Base-by-base conservation (phyloP, 2,888 invertebrate genomes). In the Cantharis lateralis region DNA sequence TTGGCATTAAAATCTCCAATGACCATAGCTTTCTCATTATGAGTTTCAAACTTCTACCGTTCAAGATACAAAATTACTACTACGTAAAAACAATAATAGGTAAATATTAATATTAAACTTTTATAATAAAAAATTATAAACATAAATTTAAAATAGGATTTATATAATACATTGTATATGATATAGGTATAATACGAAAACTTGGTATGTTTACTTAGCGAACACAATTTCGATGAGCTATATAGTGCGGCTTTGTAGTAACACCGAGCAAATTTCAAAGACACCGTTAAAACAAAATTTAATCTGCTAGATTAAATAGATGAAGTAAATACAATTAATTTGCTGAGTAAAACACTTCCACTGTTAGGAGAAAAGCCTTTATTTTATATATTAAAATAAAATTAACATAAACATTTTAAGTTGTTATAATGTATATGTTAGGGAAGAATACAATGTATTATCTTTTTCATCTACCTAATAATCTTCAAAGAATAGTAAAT, bases 261-360 rank as follows among this genome's bases (percentile, higher is more conserved):
- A 72, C 75, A 77, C 78, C 74, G 75, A 78, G 75, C 74, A 79
- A 80, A 79, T 81, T 78, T 71, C 80, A 78, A 79, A 78, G 79
- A 78, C 80, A 79, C 75, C 78, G 68, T 75, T 72, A 80, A 80
- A 79, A 79, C 76, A 78, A 79, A 79, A 80, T 80, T 79, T 80
- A 80, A 81, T 81, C 78, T 81, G 69, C 68, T 61, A 79, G 78
- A 80, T 77, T 78, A 81, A 81, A 81, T 78, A 78, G 75, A 79
- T 79, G 78, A 76, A 78, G 75, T 70, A 81, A 81, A 81, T 77
- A 81, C 75, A 75, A 70, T 77, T 77, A 77, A 74, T 74, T 74
- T 74, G 28, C 68, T 63, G 26, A 68, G 68, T 61, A 63, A 68
- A n/a, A 71, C 68, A 32, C 66, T 70, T 69, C 64, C 32, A 48